Evolutionary conservation across 2,888 invertebrate species (phyloP), one percentile per base, ranked within the genome.

Genomic region (Apocheima hispidaria): DNA sequence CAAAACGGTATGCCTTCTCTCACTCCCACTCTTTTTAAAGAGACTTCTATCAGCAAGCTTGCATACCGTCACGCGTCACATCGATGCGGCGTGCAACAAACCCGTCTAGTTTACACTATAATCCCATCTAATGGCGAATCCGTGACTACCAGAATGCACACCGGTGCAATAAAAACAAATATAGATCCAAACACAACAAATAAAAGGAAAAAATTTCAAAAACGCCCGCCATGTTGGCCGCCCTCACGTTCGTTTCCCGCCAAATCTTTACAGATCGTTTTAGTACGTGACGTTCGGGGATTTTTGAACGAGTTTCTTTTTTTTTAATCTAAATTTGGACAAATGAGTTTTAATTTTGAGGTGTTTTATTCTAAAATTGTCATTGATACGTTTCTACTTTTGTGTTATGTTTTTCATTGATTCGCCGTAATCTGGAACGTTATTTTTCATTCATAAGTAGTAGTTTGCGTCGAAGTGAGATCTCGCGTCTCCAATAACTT

Each of bases 251-350:
- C 79, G 66, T 60, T 61, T 60, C 71, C 70, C 75, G 75, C 72
- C 79, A 88, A 90, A 90, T 87, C 90, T 82, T 89, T 83, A 92
- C 85, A 86, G 91, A 92, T 92, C 86, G 90, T 70, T 91, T 92
- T 90, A 74, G 90, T 90, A 88, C 92, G 92, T 92, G 92, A 88
- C 79, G 70, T 79, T 78, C 59, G 64, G 59, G 62, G 57, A 71
- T 77, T 81, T 82, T 76, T 73, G 72, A 70, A 72, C 49, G 68
- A 60, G 54, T 69, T 73, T 67, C 71, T 30, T 30, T 40, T 51
- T 62, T 66, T 60, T 63, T 79, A 78, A 79, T 76, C 75, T 73
- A 41, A 63, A 55, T 62, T 65, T 73, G 65, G 70, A 79, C 73
- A 73, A 77, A 77, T 81, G 54, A 35, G 35, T 49, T 48, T 4